Evolutionary conservation across 2,888 invertebrate species (phyloP).

Genomic region (Lasioglossum malachurum): DNA sequence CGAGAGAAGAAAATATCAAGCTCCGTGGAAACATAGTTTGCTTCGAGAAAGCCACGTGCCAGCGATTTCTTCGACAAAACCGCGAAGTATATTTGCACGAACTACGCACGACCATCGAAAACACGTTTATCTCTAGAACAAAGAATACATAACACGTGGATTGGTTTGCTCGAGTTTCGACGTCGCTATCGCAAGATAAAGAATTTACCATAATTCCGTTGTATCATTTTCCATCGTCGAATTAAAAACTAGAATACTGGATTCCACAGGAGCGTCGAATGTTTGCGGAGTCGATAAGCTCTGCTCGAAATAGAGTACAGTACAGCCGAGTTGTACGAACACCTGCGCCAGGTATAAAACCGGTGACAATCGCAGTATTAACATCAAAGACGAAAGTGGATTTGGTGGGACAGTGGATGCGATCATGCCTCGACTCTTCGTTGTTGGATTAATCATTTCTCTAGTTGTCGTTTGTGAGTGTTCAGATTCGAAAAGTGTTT

Average conservation of each 20-base stretch:
- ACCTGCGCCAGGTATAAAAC: background rate
- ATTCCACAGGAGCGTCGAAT: background rate
- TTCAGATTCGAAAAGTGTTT: background rate
- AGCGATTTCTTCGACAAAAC: background rate
- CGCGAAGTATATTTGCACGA: background rate
- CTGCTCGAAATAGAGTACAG: background rate
- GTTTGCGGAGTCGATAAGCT: background rate
- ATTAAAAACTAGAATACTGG: background rate
- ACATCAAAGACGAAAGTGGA: background rate
- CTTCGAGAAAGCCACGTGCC: background rate
- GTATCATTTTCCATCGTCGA: background rate
- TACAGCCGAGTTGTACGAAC: background rate
- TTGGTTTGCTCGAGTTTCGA: background rate
- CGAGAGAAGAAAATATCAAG: too few relatives aligned
- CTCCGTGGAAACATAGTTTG: background rate
- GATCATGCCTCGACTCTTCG: background rate
- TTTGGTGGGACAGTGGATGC: background rate
- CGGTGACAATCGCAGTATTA: background rate
- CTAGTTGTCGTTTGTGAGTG: background rate
- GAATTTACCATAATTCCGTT: background rate
- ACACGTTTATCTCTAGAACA: background rate
- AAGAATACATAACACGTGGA: background rate
- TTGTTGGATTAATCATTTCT: background rate
- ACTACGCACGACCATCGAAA: background rate
- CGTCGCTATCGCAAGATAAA: background rate